phyloP scores from a whole-genome alignment of 1,140 invertebrate genomes.

The Anadara kagoshimensis region DNA sequence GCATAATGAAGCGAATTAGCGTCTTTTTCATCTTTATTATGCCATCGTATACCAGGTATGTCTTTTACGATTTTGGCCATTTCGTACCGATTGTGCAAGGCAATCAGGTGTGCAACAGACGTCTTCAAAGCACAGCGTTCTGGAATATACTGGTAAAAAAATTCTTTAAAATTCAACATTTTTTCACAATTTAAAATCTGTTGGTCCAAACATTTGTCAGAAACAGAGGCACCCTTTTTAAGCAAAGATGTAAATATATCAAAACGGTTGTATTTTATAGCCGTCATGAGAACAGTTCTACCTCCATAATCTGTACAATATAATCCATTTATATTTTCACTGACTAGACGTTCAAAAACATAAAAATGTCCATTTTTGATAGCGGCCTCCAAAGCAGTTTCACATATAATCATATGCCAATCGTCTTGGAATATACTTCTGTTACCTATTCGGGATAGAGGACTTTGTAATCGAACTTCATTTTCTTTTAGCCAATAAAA shows the following conservation, averaged over 20 bases:
- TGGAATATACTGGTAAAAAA: background rate
- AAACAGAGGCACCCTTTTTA: background rate
- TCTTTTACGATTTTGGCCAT: background rate
- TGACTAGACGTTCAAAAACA: background rate
- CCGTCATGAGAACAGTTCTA: slow-evolving; percentile 14
- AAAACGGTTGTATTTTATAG: background rate
- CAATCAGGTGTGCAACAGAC: background rate
- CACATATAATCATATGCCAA: slow-evolving; percentile 5
- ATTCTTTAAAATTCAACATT: background rate
- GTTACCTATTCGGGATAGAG: background rate
- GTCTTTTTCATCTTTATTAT: background rate
- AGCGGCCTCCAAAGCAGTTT: slow-evolving; percentile 8
- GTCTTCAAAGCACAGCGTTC: background rate
- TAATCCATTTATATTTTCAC: background rate
- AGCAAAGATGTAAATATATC: slow-evolving; percentile 1
- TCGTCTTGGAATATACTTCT: background rate
- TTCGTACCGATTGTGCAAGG: background rate
- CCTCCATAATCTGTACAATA: slow-evolving; percentile 7
- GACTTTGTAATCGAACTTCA: background rate
- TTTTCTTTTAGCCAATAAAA: background rate
- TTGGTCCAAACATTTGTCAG: background rate
- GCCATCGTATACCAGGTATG: background rate
- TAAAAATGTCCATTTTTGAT: slow-evolving; percentile 4
- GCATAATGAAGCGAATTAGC: slow-evolving; percentile 6
- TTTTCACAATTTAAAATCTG: background rate